A percentile compares a stretch with the other conserved stretches of the same genome.
phyloP scores from a whole-genome alignment of 2,888 invertebrate species.

The Thelaira solivaga region DNA sequence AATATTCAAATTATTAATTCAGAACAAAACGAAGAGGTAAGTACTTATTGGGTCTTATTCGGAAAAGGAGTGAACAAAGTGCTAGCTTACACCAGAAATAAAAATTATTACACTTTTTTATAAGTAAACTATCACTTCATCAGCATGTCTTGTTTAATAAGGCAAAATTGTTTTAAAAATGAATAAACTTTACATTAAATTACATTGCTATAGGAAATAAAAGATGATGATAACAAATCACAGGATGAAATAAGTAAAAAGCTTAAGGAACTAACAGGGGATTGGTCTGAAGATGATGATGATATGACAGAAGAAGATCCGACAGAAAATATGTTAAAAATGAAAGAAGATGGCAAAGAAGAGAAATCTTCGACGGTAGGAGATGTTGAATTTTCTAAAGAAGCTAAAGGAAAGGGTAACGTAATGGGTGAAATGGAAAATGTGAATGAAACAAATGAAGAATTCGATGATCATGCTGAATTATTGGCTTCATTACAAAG shows the following conservation, averaged over 20 bases:
- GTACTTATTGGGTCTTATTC: neutral
- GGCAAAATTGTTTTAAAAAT: too few species aligned
- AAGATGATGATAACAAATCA: conserved; percentile 49
- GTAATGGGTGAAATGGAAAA: conserved; percentile 70
- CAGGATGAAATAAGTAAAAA: conserved; percentile 74
- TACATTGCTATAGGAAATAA: conserved; percentile 42
- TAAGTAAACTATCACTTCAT: too few species aligned
- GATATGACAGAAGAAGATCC: conserved; percentile 63
- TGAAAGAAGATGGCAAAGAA: conserved; percentile 20
- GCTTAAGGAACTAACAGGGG: conserved; percentile 74
- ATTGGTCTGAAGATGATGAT: conserved; percentile 77
- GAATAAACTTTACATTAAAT: neutral
- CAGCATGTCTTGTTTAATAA: too few species aligned
- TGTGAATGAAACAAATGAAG: too few species aligned
- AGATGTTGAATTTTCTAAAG: neutral
- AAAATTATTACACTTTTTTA: too few species aligned
- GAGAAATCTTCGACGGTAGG: neutral
- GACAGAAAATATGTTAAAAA: neutral
- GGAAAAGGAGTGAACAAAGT: too few species aligned
- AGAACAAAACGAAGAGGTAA: conserved; percentile 41
- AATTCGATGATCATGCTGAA: conserved; percentile 18
- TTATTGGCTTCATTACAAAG: conserved; percentile 71
- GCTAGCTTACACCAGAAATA: too few species aligned
- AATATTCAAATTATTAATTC: conserved; percentile 3
- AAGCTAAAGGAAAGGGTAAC: conserved; percentile 55